These are phyloP conservation scores for Copidosoma aretas DNA, from an alignment of 2,888 invertebrate species.

Conservation along the genomic window DNA sequence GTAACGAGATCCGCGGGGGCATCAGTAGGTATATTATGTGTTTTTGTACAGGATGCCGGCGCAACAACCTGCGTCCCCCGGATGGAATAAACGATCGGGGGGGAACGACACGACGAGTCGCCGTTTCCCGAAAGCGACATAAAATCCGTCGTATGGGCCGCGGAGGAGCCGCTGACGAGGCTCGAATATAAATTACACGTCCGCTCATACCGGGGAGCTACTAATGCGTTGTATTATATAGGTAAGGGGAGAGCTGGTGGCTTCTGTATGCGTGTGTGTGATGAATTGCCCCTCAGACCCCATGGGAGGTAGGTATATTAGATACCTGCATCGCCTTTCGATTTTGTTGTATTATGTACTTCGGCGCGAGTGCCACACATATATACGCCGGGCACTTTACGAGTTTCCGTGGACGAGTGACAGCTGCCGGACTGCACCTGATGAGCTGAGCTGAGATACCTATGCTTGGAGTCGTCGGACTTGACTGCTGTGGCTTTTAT, in stretches of 20 bases:
- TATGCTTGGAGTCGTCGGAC: too few relatives aligned
- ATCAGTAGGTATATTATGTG: conserved; percentile 2
- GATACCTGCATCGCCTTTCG: conserved; percentile 4
- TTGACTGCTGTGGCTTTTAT: too few relatives aligned
- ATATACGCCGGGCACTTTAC: too few relatives aligned
- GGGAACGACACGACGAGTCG: conserved; percentile 7
- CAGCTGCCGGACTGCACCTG: too few relatives aligned
- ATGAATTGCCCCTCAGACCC: conserved; percentile 8
- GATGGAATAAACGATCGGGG: conserved; percentile 22
- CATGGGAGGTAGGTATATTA: neutral
- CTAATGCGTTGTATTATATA: too few relatives aligned
- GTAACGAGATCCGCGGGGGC: conserved; percentile 27
- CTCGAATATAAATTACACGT: conserved; percentile 52
- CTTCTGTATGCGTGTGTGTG: conserved; percentile 16
- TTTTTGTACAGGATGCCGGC: conserved; percentile 13
- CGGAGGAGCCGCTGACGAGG: conserved; percentile 42
- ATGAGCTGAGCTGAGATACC: too few relatives aligned
- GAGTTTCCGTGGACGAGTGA: too few relatives aligned
- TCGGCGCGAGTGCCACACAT: conserved; percentile 25
- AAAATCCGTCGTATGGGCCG: conserved; percentile 44
- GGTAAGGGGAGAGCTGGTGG: neutral
- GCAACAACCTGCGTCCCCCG: conserved; percentile 7
- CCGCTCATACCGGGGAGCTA: conserved; percentile 23
- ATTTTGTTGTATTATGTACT: conserved; percentile 19
- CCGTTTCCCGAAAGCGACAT: conserved; percentile 56